A percentile compares a stretch with the other conserved stretches of the same genome.
Conservation (phyloP, 2,888 invertebrate genomes). For the Stenodema calcarata region DNA sequence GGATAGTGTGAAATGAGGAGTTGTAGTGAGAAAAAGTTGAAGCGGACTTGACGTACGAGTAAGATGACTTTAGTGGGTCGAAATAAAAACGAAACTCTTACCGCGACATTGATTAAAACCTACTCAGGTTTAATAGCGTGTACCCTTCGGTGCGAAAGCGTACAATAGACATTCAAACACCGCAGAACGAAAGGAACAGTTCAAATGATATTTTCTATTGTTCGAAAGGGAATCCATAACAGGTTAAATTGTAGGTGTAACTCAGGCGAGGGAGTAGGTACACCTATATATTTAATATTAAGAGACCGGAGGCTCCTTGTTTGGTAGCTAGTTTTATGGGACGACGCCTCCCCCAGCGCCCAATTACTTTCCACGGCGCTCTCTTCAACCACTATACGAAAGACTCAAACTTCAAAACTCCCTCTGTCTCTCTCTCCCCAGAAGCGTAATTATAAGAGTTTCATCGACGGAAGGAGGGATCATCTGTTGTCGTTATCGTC, state of each 20-base stretch:
- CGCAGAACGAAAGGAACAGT: background rate
- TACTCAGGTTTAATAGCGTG: too few relatives aligned
- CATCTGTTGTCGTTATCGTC: conserved; percentile 55
- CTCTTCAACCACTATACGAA: background rate
- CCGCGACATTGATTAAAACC: too few relatives aligned
- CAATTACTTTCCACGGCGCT: conserved; percentile 37
- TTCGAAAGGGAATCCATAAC: background rate
- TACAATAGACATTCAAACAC: background rate
- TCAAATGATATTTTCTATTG: background rate
- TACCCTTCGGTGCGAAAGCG: background rate
- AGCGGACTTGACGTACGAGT: too few relatives aligned
- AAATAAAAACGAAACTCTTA: too few relatives aligned
- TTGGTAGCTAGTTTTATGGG: conserved; percentile 44
- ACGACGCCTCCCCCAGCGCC: conserved; percentile 39
- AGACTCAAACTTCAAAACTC: background rate
- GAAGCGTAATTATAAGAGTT: conserved; percentile 52
- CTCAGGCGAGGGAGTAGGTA: background rate
- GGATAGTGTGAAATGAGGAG: too few relatives aligned
- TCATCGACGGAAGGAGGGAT: conserved; percentile 44
- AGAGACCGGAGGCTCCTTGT: conserved; percentile 42
- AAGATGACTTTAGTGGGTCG: too few relatives aligned
- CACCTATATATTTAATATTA: conserved; percentile 35
- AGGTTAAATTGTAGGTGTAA: background rate
- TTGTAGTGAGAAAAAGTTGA: too few relatives aligned
- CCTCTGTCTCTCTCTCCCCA: background rate